Conservation (phyloP, 2,113 vertebrate genomes). For the Hylia prasina region DNA sequence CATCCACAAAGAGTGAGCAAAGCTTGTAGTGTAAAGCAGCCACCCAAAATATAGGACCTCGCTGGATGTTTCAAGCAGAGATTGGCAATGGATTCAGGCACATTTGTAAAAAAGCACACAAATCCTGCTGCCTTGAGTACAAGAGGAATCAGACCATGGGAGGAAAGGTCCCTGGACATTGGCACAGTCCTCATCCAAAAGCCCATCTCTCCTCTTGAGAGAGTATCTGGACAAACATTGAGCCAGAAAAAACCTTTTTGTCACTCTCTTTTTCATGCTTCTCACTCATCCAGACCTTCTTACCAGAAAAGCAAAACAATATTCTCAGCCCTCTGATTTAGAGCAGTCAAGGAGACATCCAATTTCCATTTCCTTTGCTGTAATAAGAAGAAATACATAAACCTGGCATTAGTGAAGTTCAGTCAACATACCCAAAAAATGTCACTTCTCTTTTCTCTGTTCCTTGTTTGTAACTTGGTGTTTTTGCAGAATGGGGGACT, state of each 20-base stretch:
- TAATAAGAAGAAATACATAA: background rate
- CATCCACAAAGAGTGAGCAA: background rate
- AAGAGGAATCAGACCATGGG: background rate
- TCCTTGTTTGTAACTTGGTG: background rate
- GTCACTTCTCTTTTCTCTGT: background rate
- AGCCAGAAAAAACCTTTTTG: background rate
- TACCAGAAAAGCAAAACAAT: background rate
- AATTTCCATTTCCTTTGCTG: fast-evolving
- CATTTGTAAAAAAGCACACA: background rate
- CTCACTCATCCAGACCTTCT: background rate
- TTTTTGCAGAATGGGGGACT: background rate
- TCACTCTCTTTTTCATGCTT: background rate
- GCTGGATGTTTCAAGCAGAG: background rate
- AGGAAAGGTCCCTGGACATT: background rate
- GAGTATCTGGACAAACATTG: background rate
- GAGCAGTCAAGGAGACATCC: background rate
- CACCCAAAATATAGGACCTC: background rate
- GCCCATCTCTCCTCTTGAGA: background rate
- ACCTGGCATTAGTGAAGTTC: background rate
- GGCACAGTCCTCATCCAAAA: background rate
- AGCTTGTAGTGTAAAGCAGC: background rate
- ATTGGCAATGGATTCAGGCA: fast-evolving
- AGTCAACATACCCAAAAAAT: background rate
- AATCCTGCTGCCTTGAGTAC: background rate
- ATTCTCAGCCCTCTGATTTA: background rate